phyloP scores from a whole-genome alignment of 2,797 vertebrate species.

The Microcaecilia unicolor region DNA sequence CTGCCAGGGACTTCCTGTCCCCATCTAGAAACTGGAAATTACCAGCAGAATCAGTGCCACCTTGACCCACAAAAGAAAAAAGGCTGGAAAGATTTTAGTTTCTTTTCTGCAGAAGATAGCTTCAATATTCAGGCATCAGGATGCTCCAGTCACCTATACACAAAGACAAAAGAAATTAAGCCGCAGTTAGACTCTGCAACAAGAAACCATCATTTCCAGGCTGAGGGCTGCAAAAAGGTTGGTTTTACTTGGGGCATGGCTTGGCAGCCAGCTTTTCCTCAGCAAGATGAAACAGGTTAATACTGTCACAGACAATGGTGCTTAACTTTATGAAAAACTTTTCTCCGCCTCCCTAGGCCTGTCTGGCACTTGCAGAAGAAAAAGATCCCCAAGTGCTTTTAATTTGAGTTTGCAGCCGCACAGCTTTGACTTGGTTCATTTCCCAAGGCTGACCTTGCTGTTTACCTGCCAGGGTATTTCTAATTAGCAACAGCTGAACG shows the following conservation, averaged over 20 bases:
- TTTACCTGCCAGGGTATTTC: background rate
- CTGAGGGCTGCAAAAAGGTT: too few species aligned
- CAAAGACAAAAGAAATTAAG: background rate
- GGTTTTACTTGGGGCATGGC: too few species aligned
- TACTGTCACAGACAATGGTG: too few species aligned
- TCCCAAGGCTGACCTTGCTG: conserved; percentile 4
- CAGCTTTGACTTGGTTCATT: conserved; percentile 9
- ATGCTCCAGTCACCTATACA: conserved; percentile 10
- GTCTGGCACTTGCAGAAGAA: too few species aligned
- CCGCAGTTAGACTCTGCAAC: background rate
- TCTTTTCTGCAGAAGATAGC: too few species aligned
- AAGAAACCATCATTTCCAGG: too few species aligned
- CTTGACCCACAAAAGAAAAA: background rate
- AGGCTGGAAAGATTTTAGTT: background rate
- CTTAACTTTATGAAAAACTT: too few species aligned
- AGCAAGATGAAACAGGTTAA: too few species aligned
- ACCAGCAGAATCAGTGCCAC: background rate
- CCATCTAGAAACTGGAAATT: background rate
- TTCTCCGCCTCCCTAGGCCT: too few species aligned
- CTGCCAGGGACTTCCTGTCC: background rate
- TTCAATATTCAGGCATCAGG: background rate
- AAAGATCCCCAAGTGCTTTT: too few species aligned
- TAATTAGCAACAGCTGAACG: conserved; percentile 8
- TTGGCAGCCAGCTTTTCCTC: too few species aligned
- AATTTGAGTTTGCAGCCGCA: conserved; percentile 3